phyloP scores from a whole-genome alignment of 2,113 vertebrate genomes.

The Festucalex cinctus region DNA sequence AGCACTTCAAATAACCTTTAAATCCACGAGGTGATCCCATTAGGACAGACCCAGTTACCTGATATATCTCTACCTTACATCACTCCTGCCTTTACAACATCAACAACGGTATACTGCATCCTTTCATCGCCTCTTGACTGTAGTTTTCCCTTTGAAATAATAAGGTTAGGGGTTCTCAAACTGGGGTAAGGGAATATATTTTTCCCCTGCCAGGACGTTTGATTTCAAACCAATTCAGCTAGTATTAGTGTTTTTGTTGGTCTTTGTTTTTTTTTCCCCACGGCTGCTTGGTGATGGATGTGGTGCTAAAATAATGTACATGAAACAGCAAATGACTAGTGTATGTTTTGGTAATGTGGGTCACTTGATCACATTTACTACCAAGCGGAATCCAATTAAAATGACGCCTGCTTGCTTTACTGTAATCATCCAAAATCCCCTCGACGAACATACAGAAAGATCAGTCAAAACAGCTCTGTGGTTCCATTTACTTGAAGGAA shows the following conservation, averaged over 20 bases:
- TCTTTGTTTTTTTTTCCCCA: background rate
- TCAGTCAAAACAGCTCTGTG: background rate
- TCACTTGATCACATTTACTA: slow-evolving; percentile 34
- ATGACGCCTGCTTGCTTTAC: slow-evolving; percentile 6
- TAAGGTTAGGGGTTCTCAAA: background rate
- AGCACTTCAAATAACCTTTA: slow-evolving; percentile 64
- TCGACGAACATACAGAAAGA: background rate
- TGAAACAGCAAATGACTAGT: background rate
- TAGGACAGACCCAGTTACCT: slow-evolving; percentile 72
- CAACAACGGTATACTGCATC: slow-evolving; percentile 29
- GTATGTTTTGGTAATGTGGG: slow-evolving; percentile 1
- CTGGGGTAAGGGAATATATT: background rate
- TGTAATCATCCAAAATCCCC: slow-evolving; percentile 1
- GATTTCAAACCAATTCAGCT: background rate
- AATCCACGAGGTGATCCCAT: slow-evolving; percentile 72
- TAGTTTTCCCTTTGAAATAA: slow-evolving; percentile 13
- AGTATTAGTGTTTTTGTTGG: background rate
- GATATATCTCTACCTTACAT: slow-evolving; percentile 67
- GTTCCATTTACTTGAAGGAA: background rate
- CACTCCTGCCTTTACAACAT: slow-evolving; percentile 41
- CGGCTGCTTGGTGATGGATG: background rate
- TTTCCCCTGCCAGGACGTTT: background rate
- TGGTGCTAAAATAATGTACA: background rate
- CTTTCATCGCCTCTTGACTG: slow-evolving; percentile 15
- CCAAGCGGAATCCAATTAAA: slow-evolving; percentile 51